Percentiles rank a stretch among this genome's conserved stretches.
Evolutionary conservation across 2,888 invertebrate genomes (phyloP).

Genomic region (Autographa gamma): DNA sequence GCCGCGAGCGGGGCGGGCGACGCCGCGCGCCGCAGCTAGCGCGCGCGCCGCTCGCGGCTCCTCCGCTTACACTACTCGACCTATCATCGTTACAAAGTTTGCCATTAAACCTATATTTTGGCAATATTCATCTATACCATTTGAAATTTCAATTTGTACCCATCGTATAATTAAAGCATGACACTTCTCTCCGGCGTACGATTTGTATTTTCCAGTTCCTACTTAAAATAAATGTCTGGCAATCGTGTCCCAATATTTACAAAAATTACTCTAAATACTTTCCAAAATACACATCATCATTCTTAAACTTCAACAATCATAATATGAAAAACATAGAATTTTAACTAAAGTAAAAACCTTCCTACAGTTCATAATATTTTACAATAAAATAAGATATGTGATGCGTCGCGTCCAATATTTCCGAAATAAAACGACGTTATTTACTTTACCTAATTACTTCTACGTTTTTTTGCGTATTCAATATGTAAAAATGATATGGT

Average conservation of each 20-base stretch:
- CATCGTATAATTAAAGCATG: constrained; percentile 57
- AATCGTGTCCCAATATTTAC: constrained; percentile 73
- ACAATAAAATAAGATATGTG: constrained; percentile 70
- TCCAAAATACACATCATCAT: constrained; percentile 69
- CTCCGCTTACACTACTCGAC: constrained; percentile 44
- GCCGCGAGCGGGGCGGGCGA: constrained; percentile 5
- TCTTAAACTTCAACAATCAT: constrained; percentile 78
- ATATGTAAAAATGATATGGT: constrained; percentile 85
- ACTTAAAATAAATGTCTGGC: constrained; percentile 74
- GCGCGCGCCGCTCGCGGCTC: constrained; percentile 22
- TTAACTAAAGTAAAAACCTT: constrained; percentile 72
- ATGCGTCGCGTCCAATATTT: constrained; percentile 51
- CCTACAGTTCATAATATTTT: constrained; percentile 66
- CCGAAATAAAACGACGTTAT: constrained; percentile 55
- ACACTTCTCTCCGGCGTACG: constrained; percentile 50
- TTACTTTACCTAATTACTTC: constrained; percentile 70
- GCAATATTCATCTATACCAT: constrained; percentile 57
- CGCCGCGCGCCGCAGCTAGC: background rate
- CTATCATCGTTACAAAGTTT: constrained; percentile 52
- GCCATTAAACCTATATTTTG: constrained; percentile 61
- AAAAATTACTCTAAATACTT: constrained; percentile 67
- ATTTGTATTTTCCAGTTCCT: constrained; percentile 60
- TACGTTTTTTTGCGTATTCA: constrained; percentile 69
- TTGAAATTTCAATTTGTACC: constrained; percentile 61
- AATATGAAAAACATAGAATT: constrained; percentile 67